Base-by-base conservation (phyloP, 2,113 vertebrate species). In the Poeciliopsis prolifica region DNA sequence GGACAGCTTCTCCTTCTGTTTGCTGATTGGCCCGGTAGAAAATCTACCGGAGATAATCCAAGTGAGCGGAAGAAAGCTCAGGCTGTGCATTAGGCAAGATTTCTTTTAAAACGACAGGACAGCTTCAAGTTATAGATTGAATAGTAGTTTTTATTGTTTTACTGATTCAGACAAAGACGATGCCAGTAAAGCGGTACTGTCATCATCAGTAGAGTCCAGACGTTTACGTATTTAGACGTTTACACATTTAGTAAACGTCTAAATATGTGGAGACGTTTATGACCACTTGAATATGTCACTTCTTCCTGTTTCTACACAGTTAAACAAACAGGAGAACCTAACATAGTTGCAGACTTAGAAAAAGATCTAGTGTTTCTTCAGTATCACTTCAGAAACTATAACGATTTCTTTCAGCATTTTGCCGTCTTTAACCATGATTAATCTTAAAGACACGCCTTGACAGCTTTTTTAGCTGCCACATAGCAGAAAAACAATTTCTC, bases 401-500 rank as follows among this genome's bases (percentile, higher is more conserved):
- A 12, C 17, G 8, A 22, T 66, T 60, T 67, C 78, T 54, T 30
- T 58, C 15, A 35, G n/a, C 13, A 17, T n/a, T 13, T 26, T 74
- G 29, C 35, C 26, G 33, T 44, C 10, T 28, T 35, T 61, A 33
- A 44, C 70, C 0, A 70, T 66, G 54, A 80, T 72, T 29, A 75
- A 77, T 81, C 62, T 66, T 2, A 9, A 37, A 72, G 35, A 83
- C 74, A 48, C 35, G 65, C 75, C 54, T 70, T 65, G 68, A 74
- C 54, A 3, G 37, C 63, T 80, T 33, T 3, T 68, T 75, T 83
- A 40, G 69, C 26, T 68, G 81, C 74, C 69, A 73, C 42, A 24
- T 26, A 26, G 74, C 58, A 58, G 60, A 75, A 75, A 81, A 61
- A 65, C 68, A 85, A 82, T 81, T 84, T 61, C 68, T 65, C 26